Conservation (phyloP, 2,888 invertebrate genomes). For the Eremobia ochroleuca region DNA sequence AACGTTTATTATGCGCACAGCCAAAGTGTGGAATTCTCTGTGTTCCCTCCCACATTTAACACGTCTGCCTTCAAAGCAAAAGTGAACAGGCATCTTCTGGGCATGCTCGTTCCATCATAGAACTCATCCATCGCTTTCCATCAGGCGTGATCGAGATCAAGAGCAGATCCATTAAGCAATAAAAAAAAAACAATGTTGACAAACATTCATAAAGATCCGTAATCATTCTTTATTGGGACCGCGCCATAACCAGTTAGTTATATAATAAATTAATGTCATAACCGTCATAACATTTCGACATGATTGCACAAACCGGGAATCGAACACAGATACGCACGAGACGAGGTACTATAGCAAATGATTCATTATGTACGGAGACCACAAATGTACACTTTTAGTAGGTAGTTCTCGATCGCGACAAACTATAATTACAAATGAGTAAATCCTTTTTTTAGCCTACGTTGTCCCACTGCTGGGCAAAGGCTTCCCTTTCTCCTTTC, state of each 20-base stretch:
- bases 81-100: no score
- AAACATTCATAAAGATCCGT: constrained; percentile 41
- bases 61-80: no score
- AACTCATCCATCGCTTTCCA: no score
- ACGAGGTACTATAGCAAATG: neutral
- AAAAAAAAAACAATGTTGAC: constrained; percentile 47
- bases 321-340: neutral
- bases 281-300: constrained; percentile 23
- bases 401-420: neutral
- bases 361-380: neutral
- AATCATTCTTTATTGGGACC: constrained; percentile 10
- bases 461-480: no score
- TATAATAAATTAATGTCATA: constrained; percentile 26
- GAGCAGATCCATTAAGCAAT: no score
- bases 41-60: no score
- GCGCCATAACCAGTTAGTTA: constrained; percentile 38
- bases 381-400: neutral
- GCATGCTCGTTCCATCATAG: no score
- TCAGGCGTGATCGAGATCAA: no score
- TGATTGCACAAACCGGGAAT: constrained; percentile 27
- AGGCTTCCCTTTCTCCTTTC: no score
- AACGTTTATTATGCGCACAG: no score
- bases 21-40: no score
- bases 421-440: neutral
- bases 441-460: no score